phyloP scores from a whole-genome alignment of 1,140 invertebrate genomes.

The Meloidogyne chitwoodi region DNA sequence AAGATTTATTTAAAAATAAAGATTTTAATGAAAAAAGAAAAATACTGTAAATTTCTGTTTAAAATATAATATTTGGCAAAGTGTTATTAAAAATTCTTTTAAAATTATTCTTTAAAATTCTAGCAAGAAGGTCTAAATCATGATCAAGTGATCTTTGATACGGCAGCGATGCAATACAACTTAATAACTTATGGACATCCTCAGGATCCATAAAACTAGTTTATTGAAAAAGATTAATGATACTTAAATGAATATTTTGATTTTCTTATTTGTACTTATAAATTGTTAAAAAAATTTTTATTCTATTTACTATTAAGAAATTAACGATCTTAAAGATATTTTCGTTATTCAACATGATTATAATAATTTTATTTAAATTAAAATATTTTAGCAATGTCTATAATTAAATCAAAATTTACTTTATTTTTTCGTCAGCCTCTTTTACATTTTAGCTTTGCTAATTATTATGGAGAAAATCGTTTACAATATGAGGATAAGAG shows the following conservation, averaged over 20 bases:
- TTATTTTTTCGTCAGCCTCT: not conserved
- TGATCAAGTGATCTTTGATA: conserved; percentile 47
- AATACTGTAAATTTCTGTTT: not conserved
- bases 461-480: not conserved
- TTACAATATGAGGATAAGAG: not conserved
- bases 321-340: too few relatives aligned
- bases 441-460: not conserved
- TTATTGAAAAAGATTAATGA: not conserved
- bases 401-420: not conserved
- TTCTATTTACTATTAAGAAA: too few relatives aligned
- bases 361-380: not conserved
- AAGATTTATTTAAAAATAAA: not conserved
- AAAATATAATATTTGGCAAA: not conserved
- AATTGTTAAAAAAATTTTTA: too few relatives aligned
- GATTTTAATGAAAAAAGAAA: conserved; percentile 1
- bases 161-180: conserved; percentile 43
- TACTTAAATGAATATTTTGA: too few relatives aligned
- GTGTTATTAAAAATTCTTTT: too few relatives aligned
- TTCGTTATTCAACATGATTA: not conserved
- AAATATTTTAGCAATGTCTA: not conserved
- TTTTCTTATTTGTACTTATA: too few relatives aligned
- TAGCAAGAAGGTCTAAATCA: conserved; percentile 47
- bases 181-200: conserved; percentile 37
- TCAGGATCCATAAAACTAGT: not conserved
- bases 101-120: not conserved